A percentile compares a stretch with the other conserved stretches of the same genome.
Conservation (phyloP, 2,113 vertebrate species). For the Coracopsis vasa region DNA sequence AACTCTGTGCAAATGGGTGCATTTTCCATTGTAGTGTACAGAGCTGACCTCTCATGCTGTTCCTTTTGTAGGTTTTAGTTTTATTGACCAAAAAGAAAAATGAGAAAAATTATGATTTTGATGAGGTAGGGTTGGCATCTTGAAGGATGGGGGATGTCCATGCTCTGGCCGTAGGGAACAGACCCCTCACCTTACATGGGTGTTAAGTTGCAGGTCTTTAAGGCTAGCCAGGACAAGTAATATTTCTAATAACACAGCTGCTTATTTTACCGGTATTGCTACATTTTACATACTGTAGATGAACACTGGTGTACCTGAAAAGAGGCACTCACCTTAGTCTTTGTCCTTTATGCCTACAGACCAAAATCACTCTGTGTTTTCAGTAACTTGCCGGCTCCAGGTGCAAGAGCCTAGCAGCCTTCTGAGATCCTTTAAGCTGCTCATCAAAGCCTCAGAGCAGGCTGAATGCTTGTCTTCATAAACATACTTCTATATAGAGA, state of each 20-base stretch:
- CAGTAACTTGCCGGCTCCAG: neutral
- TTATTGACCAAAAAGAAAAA: neutral
- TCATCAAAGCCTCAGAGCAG: neutral
- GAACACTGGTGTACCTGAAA: neutral
- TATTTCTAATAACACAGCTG: neutral
- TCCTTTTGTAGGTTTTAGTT: neutral
- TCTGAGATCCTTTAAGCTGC: neutral
- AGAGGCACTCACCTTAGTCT: neutral
- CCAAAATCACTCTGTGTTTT: neutral
- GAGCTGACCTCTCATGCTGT: neutral
- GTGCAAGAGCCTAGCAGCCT: neutral
- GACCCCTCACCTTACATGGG: neutral
- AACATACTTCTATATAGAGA: neutral
- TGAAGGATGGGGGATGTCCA: neutral
- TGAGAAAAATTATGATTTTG: neutral
- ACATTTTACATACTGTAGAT: neutral
- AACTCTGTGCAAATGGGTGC: neutral
- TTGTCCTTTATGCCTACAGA: neutral
- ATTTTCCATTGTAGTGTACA: neutral
- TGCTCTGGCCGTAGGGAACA: neutral
- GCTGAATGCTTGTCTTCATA: neutral
- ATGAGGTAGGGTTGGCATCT: neutral
- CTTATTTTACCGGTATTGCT: neutral
- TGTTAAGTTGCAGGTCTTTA: neutral
- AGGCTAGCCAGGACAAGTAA: neutral